Evolutionary conservation across 2,797 vertebrate species (phyloP).

Genomic region (Limnodromus scolopaceus): DNA sequence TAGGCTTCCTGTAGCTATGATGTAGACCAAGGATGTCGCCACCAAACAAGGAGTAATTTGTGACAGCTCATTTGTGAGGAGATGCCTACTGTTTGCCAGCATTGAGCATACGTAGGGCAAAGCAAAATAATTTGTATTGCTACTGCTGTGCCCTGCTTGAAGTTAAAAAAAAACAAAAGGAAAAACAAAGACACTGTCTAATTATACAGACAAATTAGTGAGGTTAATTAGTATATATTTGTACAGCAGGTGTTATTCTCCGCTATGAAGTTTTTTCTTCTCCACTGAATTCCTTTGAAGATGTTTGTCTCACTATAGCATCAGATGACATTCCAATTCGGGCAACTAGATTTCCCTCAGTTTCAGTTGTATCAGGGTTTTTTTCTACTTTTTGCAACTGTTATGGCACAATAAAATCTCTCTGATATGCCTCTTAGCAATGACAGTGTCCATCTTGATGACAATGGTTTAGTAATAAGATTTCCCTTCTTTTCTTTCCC

Average conservation of each 20-base stretch:
- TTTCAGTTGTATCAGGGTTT: background rate
- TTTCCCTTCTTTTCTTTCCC: background rate
- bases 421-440: background rate
- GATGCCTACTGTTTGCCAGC: background rate
- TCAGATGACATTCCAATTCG: background rate
- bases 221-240: conserved; percentile 18
- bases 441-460: background rate
- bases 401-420: background rate
- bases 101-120: background rate
- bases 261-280: background rate
- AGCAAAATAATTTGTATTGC: conserved; percentile 38
- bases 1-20: conserved; percentile 64
- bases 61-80: conserved; percentile 58
- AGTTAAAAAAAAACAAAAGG: background rate
- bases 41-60: conserved; percentile 54
- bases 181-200: background rate
- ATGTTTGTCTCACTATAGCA: background rate
- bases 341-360: background rate
- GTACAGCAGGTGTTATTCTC: background rate
- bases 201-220: conserved; percentile 15
- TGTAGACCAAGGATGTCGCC: conserved; percentile 47
- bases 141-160: background rate
- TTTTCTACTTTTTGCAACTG: background rate
- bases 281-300: background rate
- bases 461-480: background rate